A percentile compares a stretch with the other conserved stretches of the same genome.
Conservation (phyloP, 2,113 vertebrate genomes). For the Sturnira hondurensis region DNA sequence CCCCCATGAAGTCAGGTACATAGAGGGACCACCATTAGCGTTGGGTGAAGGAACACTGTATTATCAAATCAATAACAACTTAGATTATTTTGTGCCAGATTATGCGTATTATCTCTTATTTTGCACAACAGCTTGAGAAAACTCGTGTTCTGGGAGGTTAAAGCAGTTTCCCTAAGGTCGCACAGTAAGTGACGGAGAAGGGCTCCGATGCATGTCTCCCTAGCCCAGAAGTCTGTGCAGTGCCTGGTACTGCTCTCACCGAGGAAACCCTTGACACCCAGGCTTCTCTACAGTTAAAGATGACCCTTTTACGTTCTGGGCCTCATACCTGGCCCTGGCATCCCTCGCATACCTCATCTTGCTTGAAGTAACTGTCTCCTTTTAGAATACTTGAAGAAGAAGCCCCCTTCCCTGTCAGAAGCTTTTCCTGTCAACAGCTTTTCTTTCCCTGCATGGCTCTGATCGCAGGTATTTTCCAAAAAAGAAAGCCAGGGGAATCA, state of each 20-base stretch:
- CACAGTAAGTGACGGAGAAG: neutral
- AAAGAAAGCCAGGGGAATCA: constrained; percentile 68
- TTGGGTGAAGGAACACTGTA: neutral
- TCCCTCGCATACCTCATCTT: constrained; percentile 18
- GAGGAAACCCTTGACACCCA: neutral
- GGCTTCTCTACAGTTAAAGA: neutral
- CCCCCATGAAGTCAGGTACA: neutral
- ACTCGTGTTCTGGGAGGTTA: neutral
- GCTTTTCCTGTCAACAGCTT: constrained; percentile 71
- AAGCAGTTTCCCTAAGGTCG: neutral
- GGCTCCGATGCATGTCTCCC: neutral
- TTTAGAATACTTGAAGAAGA: constrained; percentile 49
- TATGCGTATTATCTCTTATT: neutral
- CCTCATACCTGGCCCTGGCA: neutral
- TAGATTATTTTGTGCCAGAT: neutral
- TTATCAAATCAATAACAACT: neutral
- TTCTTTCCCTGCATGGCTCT: constrained; percentile 59
- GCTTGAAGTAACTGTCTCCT: constrained; percentile 46
- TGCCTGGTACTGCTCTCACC: neutral
- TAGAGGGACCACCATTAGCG: neutral
- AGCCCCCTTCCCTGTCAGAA: constrained; percentile 47
- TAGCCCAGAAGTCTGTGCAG: neutral
- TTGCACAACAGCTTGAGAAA: neutral
- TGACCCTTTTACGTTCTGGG: constrained; percentile 8
- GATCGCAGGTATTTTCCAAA: constrained; percentile 67